Conservation (phyloP, 1,140 invertebrate genomes). For the Mizuhopecten yessoensis region DNA sequence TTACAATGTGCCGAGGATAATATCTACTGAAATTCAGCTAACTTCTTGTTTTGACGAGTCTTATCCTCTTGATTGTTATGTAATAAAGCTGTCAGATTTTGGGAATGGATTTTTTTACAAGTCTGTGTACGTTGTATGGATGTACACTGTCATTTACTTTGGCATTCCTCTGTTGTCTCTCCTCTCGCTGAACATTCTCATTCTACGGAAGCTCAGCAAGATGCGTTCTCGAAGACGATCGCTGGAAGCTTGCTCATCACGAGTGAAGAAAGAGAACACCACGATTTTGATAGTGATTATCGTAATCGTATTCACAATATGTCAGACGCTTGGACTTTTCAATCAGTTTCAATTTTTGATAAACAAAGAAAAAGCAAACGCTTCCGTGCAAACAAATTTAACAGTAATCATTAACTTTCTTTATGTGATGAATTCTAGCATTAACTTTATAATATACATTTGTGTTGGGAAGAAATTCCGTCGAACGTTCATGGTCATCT, state of each 20-base stretch:
- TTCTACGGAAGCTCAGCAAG: neutral
- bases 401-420: slow-evolving; percentile 3
- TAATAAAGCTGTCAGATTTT: neutral
- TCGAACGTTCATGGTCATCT: neutral
- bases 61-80: neutral
- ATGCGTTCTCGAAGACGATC: neutral
- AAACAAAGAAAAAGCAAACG: neutral
- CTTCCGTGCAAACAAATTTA: neutral
- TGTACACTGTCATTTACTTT: neutral
- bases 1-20: neutral
- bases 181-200: neutral
- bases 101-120: neutral
- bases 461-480: slow-evolving; percentile 12
- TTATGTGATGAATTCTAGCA: neutral
- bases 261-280: neutral
- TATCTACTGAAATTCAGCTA: neutral
- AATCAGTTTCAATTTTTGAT: slow-evolving; percentile 8
- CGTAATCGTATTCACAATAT: neutral
- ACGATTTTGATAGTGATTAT: neutral
- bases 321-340: neutral
- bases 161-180: neutral
- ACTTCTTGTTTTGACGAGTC: neutral
- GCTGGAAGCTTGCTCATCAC: neutral
- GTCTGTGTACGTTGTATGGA: slow-evolving; percentile 22
- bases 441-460: neutral